A percentile compares a stretch with the other conserved stretches of the same genome.
Evolutionary conservation across 2,797 vertebrate genomes (phyloP).

Genomic region (Lepus oiostolus): DNA sequence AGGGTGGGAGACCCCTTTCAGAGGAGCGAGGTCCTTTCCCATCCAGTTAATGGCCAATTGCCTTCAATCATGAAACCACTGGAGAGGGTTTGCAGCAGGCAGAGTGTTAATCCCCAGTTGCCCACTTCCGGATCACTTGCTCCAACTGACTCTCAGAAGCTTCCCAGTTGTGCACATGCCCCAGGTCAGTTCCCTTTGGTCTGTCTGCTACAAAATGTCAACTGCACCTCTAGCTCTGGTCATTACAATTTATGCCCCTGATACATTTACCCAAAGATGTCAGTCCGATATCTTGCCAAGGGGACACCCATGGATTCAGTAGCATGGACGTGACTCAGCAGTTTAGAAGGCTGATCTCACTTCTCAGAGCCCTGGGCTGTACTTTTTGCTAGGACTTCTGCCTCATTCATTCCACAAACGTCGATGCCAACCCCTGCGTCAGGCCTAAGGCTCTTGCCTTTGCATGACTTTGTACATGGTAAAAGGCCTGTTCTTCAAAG

Average conservation of each 20-base stretch:
- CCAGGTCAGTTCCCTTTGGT: not conserved
- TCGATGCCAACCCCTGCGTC: not conserved
- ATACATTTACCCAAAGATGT: not conserved
- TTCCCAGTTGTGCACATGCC: not conserved
- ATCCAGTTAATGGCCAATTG: not conserved
- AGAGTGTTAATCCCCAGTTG: not conserved
- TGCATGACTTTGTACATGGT: not conserved
- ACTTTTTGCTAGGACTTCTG: not conserved
- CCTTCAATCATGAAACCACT: not conserved
- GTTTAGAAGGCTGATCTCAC: not conserved
- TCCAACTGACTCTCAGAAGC: constrained; percentile 7
- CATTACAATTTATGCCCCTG: constrained; percentile 11
- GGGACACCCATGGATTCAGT: not conserved
- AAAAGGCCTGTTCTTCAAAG: not conserved
- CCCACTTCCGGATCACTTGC: not conserved
- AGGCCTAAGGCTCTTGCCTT: not conserved
- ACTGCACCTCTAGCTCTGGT: not conserved
- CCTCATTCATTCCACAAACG: not conserved
- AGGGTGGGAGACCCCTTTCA: not conserved
- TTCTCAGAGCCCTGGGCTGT: not conserved
- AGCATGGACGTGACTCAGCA: not conserved
- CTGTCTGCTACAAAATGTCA: constrained; percentile 39
- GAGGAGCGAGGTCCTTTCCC: not conserved
- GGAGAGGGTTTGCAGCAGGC: not conserved
- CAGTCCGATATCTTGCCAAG: not conserved